Conservation (phyloP, 2,113 vertebrate species). For the Coracopsis vasa region DNA sequence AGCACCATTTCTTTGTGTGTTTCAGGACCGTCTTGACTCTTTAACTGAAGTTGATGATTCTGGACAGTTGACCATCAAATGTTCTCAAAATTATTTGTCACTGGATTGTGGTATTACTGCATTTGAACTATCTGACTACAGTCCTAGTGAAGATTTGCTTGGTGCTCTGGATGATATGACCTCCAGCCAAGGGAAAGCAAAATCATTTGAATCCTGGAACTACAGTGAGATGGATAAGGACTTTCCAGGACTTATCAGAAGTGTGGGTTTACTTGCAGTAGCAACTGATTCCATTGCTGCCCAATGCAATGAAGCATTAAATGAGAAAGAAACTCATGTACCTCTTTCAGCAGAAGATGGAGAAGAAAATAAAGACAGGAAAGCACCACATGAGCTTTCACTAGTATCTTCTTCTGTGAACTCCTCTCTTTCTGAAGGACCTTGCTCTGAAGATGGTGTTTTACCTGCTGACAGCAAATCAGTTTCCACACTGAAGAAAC, state of each 20-base stretch:
- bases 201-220: constrained; percentile 78
- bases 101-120: constrained; percentile 98
- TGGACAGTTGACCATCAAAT: constrained; percentile 96
- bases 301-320: constrained; percentile 52
- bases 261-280: constrained; percentile 83
- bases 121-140: constrained; percentile 94
- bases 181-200: constrained; percentile 69
- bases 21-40: constrained; percentile 91
- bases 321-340: constrained; percentile 43
- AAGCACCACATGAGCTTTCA: background rate
- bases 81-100: constrained; percentile 96
- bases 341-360: constrained; percentile 26
- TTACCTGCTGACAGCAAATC: background rate
- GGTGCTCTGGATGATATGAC: constrained; percentile 69
- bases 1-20: constrained; percentile 36
- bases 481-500: background rate
- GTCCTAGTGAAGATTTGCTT: constrained; percentile 88
- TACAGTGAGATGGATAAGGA: constrained; percentile 82
- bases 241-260: constrained; percentile 83
- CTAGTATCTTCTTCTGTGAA: background rate
- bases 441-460: constrained; percentile 13
- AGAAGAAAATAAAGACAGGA: constrained; percentile 23
- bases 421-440: constrained; percentile 11
- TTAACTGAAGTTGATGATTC: constrained; percentile 95
- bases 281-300: constrained; percentile 71